Evolutionary conservation across 2,797 vertebrate species (phyloP).

Genomic region (Vipera latastei): DNA sequence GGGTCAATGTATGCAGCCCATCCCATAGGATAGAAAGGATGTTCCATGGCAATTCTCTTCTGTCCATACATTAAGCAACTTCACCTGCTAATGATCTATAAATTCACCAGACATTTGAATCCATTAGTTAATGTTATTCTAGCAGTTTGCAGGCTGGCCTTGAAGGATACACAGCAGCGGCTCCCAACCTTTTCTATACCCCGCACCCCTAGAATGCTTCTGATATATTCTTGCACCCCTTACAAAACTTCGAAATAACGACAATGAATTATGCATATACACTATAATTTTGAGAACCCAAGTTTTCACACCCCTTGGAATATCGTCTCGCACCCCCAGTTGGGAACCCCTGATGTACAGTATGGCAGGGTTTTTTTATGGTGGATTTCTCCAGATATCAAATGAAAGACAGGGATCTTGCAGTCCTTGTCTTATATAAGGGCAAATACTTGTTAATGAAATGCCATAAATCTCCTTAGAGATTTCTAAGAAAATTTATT

Average conservation of each 20-base stretch:
- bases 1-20: not conserved
- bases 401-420: not conserved
- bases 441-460: not conserved
- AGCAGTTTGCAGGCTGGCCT: not conserved
- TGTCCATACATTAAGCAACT: not conserved
- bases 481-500: not conserved
- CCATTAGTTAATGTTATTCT: not conserved
- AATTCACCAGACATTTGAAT: not conserved
- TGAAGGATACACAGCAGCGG: not conserved
- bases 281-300: too few relatives aligned
- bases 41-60: not conserved
- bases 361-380: not conserved
- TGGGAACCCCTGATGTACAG: not conserved
- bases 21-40: not conserved
- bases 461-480: not conserved
- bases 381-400: not conserved
- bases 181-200: too few relatives aligned
- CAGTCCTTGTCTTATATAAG: not conserved
- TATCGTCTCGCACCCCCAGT: too few relatives aligned
- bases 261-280: too few relatives aligned
- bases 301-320: too few relatives aligned
- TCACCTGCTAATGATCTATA: not conserved
- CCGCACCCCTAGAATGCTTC: too few relatives aligned
- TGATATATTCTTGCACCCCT: too few relatives aligned
- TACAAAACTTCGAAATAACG: too few relatives aligned